These are phyloP conservation scores for Thamnaconus septentrionalis DNA, from an alignment of 2,113 vertebrate species.

Conservation along the genomic window DNA sequence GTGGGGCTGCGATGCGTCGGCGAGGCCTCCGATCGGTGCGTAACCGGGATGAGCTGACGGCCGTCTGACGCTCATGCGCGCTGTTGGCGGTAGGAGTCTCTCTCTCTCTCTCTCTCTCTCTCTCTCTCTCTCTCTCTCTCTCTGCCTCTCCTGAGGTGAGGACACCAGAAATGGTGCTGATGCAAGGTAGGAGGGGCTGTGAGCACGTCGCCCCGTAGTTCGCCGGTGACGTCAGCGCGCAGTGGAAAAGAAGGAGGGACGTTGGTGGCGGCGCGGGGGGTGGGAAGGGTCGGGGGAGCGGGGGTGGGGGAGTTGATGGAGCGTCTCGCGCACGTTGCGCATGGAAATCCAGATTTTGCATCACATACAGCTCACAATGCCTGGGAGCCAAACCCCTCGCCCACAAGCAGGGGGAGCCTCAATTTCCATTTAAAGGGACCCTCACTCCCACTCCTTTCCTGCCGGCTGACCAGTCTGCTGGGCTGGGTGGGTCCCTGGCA, in stretches of 20 bases:
- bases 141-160: conserved; percentile 15
- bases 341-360: too few species aligned
- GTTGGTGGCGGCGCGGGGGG: too few species aligned
- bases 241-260: neutral
- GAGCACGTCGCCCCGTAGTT: conserved; percentile 52
- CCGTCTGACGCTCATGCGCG: conserved; percentile 48
- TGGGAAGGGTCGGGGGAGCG: too few species aligned
- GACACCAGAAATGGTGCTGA: conserved; percentile 67
- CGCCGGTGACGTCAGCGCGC: conserved; percentile 64
- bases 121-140: conserved; percentile 20
- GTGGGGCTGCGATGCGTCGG: conserved; percentile 35
- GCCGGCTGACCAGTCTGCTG: too few species aligned
- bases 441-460: too few species aligned
- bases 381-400: too few species aligned
- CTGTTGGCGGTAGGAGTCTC: conserved; percentile 34
- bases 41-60: conserved; percentile 51
- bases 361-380: too few species aligned
- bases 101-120: conserved; percentile 36
- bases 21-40: conserved; percentile 42
- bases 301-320: too few species aligned
- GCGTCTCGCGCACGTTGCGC: too few species aligned
- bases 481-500: too few species aligned
- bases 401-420: too few species aligned
- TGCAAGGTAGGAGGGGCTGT: conserved; percentile 55
- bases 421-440: too few species aligned